These are phyloP conservation scores for Balaeniceps rex DNA, from an alignment of 2,113 vertebrate species.

Conservation along the genomic window DNA sequence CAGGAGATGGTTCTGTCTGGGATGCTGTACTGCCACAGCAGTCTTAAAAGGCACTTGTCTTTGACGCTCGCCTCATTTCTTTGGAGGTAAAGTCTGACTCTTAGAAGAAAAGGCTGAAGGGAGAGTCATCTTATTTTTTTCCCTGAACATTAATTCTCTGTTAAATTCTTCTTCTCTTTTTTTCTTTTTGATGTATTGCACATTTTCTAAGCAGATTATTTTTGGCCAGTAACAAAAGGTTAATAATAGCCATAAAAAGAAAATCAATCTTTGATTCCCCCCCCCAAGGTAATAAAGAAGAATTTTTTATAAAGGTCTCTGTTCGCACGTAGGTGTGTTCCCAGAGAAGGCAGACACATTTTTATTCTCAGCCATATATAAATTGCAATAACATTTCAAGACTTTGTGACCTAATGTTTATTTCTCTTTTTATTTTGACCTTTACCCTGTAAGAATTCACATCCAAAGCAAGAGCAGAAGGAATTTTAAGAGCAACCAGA, in stretches of 20 bases:
- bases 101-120: neutral
- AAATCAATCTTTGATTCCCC: constrained; percentile 47
- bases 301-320: constrained; percentile 59
- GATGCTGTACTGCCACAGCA: neutral
- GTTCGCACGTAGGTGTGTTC: constrained; percentile 7
- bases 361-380: constrained; percentile 13
- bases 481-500: neutral
- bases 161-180: neutral
- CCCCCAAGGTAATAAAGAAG: constrained; percentile 25
- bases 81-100: neutral
- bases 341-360: constrained; percentile 17
- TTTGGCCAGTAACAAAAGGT: constrained; percentile 62
- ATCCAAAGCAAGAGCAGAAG: neutral
- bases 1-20: neutral
- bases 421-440: neutral
- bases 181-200: constrained; percentile 49
- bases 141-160: neutral
- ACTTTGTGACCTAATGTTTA: constrained; percentile 21
- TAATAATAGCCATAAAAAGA: constrained; percentile 65
- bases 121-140: neutral
- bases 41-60: neutral
- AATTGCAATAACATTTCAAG: constrained; percentile 27
- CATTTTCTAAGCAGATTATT: constrained; percentile 60
- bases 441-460: neutral
- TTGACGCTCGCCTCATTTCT: neutral